Conservation (phyloP, 2,888 invertebrate species). For the Orthosia incerta region DNA sequence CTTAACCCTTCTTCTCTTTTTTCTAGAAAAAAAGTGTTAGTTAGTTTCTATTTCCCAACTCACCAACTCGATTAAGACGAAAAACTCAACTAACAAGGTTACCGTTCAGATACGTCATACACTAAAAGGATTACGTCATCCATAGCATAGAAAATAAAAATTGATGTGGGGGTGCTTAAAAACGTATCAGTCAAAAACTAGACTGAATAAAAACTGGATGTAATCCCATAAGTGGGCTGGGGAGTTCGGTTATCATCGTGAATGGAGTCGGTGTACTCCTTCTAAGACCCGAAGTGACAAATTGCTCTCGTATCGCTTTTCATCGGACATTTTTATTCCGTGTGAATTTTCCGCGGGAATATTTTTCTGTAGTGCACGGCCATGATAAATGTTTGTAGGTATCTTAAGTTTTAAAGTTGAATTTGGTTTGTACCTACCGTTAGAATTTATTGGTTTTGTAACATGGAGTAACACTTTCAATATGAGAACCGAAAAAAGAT, state of each 20-base stretch:
- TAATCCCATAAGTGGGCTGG: slow-evolving; percentile 63
- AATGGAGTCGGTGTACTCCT: slow-evolving; percentile 58
- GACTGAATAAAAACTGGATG: slow-evolving; percentile 62
- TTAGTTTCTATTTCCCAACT: slow-evolving; percentile 6
- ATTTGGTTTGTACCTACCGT: slow-evolving; percentile 12
- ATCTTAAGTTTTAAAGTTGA: slow-evolving; percentile 51
- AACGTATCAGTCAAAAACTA: slow-evolving; percentile 66
- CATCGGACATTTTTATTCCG: slow-evolving; percentile 73
- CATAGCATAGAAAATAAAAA: slow-evolving; percentile 51
- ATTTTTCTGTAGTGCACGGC: slow-evolving; percentile 63
- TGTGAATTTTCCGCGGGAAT: slow-evolving; percentile 68
- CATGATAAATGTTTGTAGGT: slow-evolving; percentile 70
- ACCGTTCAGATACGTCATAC: slow-evolving; percentile 42
- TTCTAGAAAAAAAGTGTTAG: slow-evolving; percentile 24
- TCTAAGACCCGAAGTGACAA: slow-evolving; percentile 75
- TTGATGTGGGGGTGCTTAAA: slow-evolving; percentile 62
- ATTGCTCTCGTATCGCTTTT: slow-evolving; percentile 75
- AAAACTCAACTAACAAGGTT: slow-evolving; percentile 36
- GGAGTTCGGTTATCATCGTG: slow-evolving; percentile 54
- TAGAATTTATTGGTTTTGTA: slow-evolving; percentile 14
- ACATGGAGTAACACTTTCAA: not conserved
- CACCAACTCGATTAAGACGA: slow-evolving; percentile 7
- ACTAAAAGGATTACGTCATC: slow-evolving; percentile 57
- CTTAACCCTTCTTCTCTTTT: slow-evolving; percentile 13
- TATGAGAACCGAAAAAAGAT: not conserved